A percentile compares a stretch with the other conserved stretches of the same genome.
Conservation (phyloP, 2,888 invertebrate species). For the Venustoraphidia nigricollis region DNA sequence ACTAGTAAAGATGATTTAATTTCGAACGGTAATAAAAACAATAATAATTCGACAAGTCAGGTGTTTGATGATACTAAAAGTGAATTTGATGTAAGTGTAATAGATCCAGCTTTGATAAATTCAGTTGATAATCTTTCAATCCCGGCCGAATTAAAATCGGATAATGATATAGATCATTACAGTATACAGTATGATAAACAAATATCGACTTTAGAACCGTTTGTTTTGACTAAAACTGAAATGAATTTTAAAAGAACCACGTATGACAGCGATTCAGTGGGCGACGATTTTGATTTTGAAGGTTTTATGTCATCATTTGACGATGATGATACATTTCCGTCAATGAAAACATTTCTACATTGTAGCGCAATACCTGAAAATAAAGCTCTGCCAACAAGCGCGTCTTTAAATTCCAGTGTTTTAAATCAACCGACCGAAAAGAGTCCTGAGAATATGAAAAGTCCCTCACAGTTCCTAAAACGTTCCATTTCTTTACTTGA, state of each 20-base stretch:
- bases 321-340: constrained; percentile 37
- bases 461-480: constrained; percentile 33
- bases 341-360: constrained; percentile 25
- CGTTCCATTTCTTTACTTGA: constrained; percentile 40
- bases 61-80: constrained; percentile 13
- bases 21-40: constrained; percentile 8
- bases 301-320: constrained; percentile 54
- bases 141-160: constrained; percentile 19
- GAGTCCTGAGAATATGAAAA: constrained; percentile 14
- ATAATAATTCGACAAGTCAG: constrained; percentile 5
- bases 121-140: constrained; percentile 54
- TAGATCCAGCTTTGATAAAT: constrained; percentile 48
- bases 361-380: constrained; percentile 5
- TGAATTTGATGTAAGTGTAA: constrained; percentile 23
- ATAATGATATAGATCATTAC: constrained; percentile 26
- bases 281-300: constrained; percentile 45
- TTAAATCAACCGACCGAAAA: neutral
- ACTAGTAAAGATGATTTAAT: constrained; percentile 2
- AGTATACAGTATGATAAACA: constrained; percentile 36
- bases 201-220: constrained; percentile 31
- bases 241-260: constrained; percentile 31
- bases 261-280: constrained; percentile 35
- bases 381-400: constrained; percentile 25
- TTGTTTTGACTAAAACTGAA: constrained; percentile 1
- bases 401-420: constrained; percentile 1